Base-by-base conservation (phyloP, 2,888 invertebrate genomes). In the Ypsolopha scabrella region DNA sequence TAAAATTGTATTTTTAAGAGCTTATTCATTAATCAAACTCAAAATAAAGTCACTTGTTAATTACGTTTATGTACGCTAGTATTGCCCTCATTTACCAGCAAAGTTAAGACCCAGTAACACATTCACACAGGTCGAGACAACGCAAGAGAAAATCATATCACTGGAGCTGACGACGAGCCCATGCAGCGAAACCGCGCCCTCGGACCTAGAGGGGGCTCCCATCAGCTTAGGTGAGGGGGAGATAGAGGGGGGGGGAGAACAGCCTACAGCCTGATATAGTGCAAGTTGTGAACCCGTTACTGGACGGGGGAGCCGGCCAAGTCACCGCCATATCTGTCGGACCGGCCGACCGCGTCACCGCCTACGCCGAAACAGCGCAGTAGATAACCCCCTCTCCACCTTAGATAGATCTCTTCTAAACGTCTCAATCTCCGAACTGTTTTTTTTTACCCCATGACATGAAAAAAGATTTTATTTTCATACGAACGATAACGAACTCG, bases 71-170 rank as follows among this genome's bases (percentile, higher is more conserved):
- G 24, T 24, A 24, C 24, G 24, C 24, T 24, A 24, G 24, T 24
- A 24, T 6, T 39, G 9, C 10, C 10, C 10, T 10, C 10, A 10
- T 39, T 4, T 24, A 44, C 7, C 44, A 9, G 7, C 33, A 34
- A 44, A 44, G 52, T 47, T 50, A 34, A 54, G 46, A 41, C 41
- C 51, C 55, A 58, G 54, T 55, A 54, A 55, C 53, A 51, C 52
- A 44, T 48, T 50, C 33, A 51, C 38, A 51, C 76, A 94, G 95
- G 95, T 95, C 76, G 95, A 96, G 89, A 95, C 95, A 56, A 92
- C 95, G 57, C 93, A 94, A 81, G 95, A 95, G 83, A 95, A 95
- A 87, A 95, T 96, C 64, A 94, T 96, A 80, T 95, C 95, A 53
- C 82, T 96, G 79, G 95, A 96, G 81, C 81, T 96, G 71, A 93